These are phyloP conservation scores for Schrankia costaestrigalis DNA, from an alignment of 2,888 invertebrate genomes.

Conservation along the genomic window DNA sequence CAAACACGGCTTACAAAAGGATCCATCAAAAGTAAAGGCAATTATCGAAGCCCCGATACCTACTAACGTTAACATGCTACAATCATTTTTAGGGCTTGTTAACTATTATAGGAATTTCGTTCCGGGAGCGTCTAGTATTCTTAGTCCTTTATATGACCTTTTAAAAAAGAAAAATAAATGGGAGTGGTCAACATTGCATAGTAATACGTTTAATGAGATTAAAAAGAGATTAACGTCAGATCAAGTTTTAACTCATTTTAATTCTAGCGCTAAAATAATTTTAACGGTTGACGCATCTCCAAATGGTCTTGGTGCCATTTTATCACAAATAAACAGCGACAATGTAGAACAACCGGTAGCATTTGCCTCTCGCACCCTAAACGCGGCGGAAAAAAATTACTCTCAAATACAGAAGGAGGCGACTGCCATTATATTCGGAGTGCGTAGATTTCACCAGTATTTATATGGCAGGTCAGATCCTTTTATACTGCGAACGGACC, in stretches of 20 bases:
- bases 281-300: constrained; percentile 28
- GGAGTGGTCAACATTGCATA: constrained; percentile 1
- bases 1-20: not conserved
- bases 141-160: not conserved
- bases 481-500: too few relatives aligned
- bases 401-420: constrained; percentile 3
- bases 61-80: not conserved
- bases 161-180: not conserved
- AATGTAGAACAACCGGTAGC: constrained; percentile 14
- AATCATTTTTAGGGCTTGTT: constrained; percentile 1
- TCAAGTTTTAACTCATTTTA: constrained; percentile 22
- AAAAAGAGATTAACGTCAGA: constrained; percentile 20
- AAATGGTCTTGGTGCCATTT: constrained; percentile 21
- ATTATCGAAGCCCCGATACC: not conserved
- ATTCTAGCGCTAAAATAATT: constrained; percentile 18
- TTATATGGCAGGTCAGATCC: too few relatives aligned
- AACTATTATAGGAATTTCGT: not conserved
- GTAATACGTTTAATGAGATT: constrained; percentile 15
- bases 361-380: constrained; percentile 27
- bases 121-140: not conserved
- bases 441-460: too few relatives aligned
- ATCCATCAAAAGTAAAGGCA: not conserved
- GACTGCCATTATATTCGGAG: constrained; percentile 13
- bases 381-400: constrained; percentile 19
- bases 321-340: not conserved